A percentile compares a stretch with the other conserved stretches of the same genome.
Conservation (phyloP, 2,888 invertebrate genomes). For the Strigamia maritima region DNA sequence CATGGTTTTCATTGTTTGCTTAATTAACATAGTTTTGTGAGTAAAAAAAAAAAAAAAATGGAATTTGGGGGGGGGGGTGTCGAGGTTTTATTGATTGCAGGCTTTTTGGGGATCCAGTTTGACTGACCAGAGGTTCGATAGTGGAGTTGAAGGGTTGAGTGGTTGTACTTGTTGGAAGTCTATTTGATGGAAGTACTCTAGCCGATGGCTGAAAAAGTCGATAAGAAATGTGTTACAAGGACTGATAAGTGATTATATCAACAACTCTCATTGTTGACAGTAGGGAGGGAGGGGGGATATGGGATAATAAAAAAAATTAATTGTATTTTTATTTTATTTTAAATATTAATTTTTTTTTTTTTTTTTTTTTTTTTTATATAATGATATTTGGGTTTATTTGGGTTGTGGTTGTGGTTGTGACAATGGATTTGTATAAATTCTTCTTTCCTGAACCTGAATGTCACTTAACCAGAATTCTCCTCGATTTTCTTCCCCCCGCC, state of each 20-base stretch:
- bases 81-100: conserved; percentile 6
- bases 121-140: conserved; percentile 40
- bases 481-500: no score
- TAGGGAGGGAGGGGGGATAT: no score
- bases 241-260: background rate
- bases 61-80: background rate
- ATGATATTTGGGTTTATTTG: no score
- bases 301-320: no score
- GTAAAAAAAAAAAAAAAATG: background rate
- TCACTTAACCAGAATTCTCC: no score
- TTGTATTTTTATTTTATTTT: no score
- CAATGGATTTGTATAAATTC: no score
- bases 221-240: conserved; percentile 37
- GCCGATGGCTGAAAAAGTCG: conserved; percentile 52
- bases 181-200: conserved; percentile 53
- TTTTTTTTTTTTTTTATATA: no score
- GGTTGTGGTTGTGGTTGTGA: no score
- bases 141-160: conserved; percentile 39
- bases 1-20: background rate
- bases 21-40: background rate
- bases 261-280: no score
- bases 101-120: conserved; percentile 2
- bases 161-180: conserved; percentile 44
- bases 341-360: no score
- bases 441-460: no score